A percentile compares a stretch with the other conserved stretches of the same genome.
Conservation (phyloP, 2,113 vertebrate species). For the Pica pica region DNA sequence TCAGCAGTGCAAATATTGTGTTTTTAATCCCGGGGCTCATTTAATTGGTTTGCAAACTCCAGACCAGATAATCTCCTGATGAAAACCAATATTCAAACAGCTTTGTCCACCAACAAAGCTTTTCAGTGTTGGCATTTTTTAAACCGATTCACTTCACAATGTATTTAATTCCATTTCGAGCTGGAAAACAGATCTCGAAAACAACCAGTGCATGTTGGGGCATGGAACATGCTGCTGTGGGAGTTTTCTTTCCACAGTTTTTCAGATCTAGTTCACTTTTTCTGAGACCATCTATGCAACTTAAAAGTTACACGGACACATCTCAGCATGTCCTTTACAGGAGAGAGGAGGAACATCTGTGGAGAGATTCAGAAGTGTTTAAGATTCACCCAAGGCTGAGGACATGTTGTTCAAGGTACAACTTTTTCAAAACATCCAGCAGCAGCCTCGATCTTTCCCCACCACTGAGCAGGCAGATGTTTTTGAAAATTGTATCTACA, state of each 20-base stretch:
- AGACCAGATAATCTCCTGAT: neutral
- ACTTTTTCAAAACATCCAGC: neutral
- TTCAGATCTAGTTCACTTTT: neutral
- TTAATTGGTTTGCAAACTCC: neutral
- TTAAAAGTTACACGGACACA: neutral
- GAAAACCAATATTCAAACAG: neutral
- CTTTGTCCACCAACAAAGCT: neutral
- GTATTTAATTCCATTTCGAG: neutral
- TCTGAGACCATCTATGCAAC: neutral
- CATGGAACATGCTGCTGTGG: neutral
- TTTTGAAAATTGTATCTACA: neutral
- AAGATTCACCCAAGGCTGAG: neutral
- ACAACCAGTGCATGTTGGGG: neutral
- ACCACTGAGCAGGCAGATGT: neutral
- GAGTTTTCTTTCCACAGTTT: neutral
- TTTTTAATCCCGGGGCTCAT: neutral
- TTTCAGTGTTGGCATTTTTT: neutral
- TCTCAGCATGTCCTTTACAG: neutral
- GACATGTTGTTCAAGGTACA: accelerated
- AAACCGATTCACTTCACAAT: neutral
- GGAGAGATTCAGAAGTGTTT: neutral
- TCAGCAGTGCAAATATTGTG: neutral
- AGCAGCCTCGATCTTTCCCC: neutral
- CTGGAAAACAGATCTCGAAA: neutral
- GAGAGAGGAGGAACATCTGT: neutral